A percentile compares a stretch with the other conserved stretches of the same genome.
phyloP scores from a whole-genome alignment of 2,113 vertebrate species.

The Furnarius figulus region DNA sequence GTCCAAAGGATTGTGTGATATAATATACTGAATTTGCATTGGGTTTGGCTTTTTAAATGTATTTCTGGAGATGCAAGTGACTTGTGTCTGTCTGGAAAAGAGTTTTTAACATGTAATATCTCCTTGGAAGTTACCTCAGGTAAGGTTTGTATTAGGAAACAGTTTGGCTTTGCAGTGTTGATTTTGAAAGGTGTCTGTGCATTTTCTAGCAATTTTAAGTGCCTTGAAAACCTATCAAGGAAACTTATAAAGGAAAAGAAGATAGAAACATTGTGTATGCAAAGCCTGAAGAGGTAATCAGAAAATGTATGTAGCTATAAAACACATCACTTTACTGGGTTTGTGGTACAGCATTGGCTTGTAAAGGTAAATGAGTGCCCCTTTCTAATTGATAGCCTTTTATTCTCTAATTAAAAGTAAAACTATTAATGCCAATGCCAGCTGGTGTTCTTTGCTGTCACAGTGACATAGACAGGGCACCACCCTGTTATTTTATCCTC shows the following conservation, averaged over 20 bases:
- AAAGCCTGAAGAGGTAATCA: background rate
- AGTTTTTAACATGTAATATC: background rate
- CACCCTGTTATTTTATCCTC: background rate
- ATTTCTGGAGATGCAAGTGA: background rate
- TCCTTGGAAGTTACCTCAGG: background rate
- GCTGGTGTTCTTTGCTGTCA: background rate
- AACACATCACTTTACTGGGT: background rate
- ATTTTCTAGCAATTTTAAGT: background rate
- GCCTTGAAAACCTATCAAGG: background rate
- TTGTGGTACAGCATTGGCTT: background rate
- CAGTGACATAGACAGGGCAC: background rate
- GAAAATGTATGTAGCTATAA: background rate
- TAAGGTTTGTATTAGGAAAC: background rate
- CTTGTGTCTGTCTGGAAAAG: background rate
- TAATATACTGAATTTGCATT: background rate
- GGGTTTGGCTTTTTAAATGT: fast-evolving
- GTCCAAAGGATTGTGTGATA: fast-evolving
- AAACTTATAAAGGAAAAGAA: background rate
- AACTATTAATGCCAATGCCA: background rate
- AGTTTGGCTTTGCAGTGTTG: background rate
- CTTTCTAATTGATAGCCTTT: background rate
- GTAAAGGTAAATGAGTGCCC: background rate
- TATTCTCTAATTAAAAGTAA: background rate
- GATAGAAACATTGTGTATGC: background rate
- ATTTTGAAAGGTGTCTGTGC: background rate